Conservation (phyloP, 2,113 vertebrate genomes). For the Psittacula cyanocephala region DNA sequence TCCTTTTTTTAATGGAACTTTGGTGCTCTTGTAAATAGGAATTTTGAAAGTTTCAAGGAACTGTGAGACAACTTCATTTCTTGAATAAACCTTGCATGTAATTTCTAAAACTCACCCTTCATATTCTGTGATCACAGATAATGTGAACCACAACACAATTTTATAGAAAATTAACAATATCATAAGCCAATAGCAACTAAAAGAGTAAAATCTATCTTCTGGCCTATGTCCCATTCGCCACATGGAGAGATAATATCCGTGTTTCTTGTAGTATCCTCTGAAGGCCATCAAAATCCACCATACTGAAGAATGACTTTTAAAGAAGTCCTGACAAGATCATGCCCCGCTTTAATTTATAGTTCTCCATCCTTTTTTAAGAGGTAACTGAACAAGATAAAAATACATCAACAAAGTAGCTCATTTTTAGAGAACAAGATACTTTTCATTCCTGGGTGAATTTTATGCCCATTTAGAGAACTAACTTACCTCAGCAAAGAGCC, state of each 20-base stretch:
- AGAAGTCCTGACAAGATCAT: not conserved
- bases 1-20: not conserved
- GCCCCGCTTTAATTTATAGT: not conserved
- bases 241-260: not conserved
- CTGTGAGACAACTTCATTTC: not conserved
- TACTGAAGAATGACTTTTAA: not conserved
- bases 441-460: not conserved
- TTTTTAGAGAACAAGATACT: not conserved
- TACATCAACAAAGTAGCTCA: not conserved
- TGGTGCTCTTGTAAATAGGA: not conserved
- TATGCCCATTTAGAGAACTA: not conserved
- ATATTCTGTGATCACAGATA: not conserved
- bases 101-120: not conserved
- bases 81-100: not conserved
- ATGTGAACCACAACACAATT: not conserved
- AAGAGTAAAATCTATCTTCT: not conserved
- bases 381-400: not conserved
- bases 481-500: not conserved
- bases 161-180: not conserved
- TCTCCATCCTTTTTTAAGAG: not conserved
- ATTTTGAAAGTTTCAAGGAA: constrained; percentile 31
- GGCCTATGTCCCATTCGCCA: not conserved
- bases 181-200: not conserved
- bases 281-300: not conserved
- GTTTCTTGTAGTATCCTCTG: not conserved